Conservation (phyloP, 37 sponge, comb jelly and placozoan genomes). For the Beroe ovata region DNA sequence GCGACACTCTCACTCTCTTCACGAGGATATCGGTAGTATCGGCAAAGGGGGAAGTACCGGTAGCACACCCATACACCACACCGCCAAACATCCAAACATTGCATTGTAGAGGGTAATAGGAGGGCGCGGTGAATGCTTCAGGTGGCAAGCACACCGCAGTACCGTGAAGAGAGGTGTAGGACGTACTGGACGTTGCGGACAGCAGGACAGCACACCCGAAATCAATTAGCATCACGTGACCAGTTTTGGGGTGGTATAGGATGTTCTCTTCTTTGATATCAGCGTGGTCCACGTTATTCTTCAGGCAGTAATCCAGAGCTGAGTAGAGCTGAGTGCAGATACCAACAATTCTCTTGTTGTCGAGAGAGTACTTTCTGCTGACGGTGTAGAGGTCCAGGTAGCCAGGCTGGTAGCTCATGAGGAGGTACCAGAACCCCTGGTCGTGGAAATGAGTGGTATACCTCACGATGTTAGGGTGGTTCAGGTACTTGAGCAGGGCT, state of each 20-base stretch:
- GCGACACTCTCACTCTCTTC: conserved; percentile 47
- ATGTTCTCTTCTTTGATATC: conserved; percentile 63
- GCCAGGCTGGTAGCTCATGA: conserved; percentile 54
- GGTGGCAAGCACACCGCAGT: conserved; percentile 52
- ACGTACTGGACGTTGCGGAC: not conserved
- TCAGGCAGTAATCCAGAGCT: conserved; percentile 11
- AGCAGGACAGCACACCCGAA: conserved; percentile 49
- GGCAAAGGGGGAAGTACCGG: not conserved
- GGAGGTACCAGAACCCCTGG: conserved; percentile 19
- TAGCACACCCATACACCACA: conserved; percentile 50
- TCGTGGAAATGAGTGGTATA: conserved; percentile 49
- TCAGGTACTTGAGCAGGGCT: not conserved
- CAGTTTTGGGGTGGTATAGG: conserved; percentile 38
- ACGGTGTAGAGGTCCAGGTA: not conserved
- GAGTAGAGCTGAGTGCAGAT: conserved; percentile 2
- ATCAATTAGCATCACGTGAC: conserved; percentile 1
- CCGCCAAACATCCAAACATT: conserved; percentile 17
- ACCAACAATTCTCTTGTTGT: not conserved
- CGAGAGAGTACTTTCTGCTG: not conserved
- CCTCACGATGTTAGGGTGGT: conserved; percentile 27
- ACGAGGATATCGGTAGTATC: conserved; percentile 33
- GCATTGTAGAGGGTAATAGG: conserved; percentile 32
- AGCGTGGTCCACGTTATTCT: conserved; percentile 41
- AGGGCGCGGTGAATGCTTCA: conserved; percentile 40
- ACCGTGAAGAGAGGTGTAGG: not conserved